A percentile compares a stretch with the other conserved stretches of the same genome.
Conservation (phyloP, 2,113 vertebrate genomes). For the Gavialis gangeticus region DNA sequence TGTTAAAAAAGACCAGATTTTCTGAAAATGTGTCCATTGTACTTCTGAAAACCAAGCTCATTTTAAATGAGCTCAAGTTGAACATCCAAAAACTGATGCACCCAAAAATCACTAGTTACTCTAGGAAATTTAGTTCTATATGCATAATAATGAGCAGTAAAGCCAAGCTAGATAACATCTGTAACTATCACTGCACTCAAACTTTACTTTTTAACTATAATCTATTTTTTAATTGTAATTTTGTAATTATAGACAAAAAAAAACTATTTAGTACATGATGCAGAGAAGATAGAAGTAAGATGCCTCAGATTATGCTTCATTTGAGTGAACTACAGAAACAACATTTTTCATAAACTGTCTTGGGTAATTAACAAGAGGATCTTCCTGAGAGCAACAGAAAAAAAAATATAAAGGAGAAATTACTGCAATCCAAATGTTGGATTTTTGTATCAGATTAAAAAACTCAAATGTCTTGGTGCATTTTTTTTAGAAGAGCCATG, state of each 20-base stretch:
- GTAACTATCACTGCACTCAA: fast-evolving
- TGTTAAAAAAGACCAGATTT: no score
- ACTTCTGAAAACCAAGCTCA: no score
- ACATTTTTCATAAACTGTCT: not conserved
- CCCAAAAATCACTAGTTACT: not conserved
- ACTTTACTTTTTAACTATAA: fast-evolving
- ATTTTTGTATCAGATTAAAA: not conserved
- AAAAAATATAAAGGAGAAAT: not conserved
- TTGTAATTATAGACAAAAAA: not conserved
- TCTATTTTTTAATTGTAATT: not conserved
- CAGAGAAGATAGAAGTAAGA: not conserved
- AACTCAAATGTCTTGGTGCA: not conserved
- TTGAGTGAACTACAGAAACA: not conserved
- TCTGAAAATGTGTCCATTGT: no score
- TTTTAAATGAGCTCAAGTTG: no score
- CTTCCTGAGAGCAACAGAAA: not conserved
- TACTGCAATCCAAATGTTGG: not conserved
- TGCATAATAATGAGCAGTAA: not conserved
- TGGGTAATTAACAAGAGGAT: not conserved
- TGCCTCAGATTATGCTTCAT: not conserved
- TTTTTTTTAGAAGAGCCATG: not conserved
- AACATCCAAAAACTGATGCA: not conserved
- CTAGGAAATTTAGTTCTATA: not conserved
- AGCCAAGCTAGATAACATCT: not conserved
- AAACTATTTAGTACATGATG: not conserved